phyloP scores from a whole-genome alignment of 2,797 vertebrate species.

The Ptychadena robeensis region DNA sequence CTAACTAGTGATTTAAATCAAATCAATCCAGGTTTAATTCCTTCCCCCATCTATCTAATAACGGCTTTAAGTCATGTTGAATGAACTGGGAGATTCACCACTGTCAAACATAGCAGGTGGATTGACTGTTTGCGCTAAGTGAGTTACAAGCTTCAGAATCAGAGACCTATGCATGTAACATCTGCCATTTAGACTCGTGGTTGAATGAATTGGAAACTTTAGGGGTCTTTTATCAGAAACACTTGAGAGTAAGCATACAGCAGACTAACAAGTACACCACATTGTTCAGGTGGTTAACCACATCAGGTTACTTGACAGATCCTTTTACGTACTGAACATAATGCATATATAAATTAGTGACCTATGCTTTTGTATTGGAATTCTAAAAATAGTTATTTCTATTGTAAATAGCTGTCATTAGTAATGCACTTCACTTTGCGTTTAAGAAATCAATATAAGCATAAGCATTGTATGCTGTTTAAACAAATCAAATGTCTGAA shows the following conservation, averaged over 20 bases:
- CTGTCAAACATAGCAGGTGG: background rate
- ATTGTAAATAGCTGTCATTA: background rate
- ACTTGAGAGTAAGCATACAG: background rate
- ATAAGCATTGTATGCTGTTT: conserved; percentile 15
- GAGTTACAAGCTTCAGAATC: background rate
- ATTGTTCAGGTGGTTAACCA: background rate
- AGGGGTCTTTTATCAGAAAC: background rate
- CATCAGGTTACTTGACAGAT: background rate
- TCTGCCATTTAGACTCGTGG: background rate
- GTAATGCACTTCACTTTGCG: background rate
- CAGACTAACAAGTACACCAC: background rate
- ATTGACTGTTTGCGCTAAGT: background rate
- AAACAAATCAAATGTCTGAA: background rate
- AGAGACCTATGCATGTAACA: background rate
- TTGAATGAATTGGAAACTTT: background rate
- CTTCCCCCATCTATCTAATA: too few relatives aligned
- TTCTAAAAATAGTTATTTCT: background rate
- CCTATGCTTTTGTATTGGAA: background rate
- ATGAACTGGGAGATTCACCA: background rate
- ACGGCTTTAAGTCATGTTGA: background rate
- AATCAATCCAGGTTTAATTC: too few relatives aligned
- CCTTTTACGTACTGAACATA: background rate
- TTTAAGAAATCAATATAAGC: conserved; percentile 8
- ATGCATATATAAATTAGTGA: background rate
- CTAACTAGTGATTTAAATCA: too few relatives aligned